Percentiles rank a stretch among this genome's conserved stretches.
These are phyloP conservation scores for Melieria crassipennis DNA, from an alignment of 2,888 invertebrate species.

Conservation along the genomic window DNA sequence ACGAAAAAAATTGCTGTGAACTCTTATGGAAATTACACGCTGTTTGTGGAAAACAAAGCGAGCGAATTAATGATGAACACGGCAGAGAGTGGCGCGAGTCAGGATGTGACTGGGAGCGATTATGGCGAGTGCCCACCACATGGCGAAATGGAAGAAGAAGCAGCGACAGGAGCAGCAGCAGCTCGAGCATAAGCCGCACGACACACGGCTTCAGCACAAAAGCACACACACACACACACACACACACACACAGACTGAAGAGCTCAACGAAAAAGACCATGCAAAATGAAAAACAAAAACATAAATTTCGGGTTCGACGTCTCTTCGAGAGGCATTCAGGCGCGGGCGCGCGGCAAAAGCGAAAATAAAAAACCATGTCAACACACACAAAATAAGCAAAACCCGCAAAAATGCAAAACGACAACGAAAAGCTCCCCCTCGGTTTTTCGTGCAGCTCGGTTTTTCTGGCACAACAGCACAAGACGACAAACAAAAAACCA, in stretches of 20 bases:
- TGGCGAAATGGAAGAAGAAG: conserved; percentile 18
- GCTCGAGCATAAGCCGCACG: conserved; percentile 30
- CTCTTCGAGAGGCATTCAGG: conserved; percentile 49
- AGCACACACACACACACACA: not conserved
- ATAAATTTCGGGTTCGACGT: conserved; percentile 54
- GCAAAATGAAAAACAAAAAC: conserved; percentile 35
- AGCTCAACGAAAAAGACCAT: conserved; percentile 16
- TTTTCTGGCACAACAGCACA: conserved; percentile 20
- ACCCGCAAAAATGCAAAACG: conserved; percentile 16
- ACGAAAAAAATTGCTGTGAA: conserved; percentile 38
- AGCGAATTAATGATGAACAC: conserved; percentile 27
- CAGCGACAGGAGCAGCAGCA: conserved; percentile 35
- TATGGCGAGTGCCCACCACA: not conserved
- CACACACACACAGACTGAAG: conserved; percentile 8
- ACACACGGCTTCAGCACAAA: conserved; percentile 17
- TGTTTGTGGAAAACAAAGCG: conserved; percentile 39
- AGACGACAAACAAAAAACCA: conserved; percentile 6
- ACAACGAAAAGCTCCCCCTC: conserved; percentile 25
- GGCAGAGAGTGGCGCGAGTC: not conserved
- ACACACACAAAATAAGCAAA: conserved; percentile 20
- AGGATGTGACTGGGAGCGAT: not conserved
- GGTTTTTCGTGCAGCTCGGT: conserved; percentile 16
- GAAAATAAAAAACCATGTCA: conserved; percentile 35
- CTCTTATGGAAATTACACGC: conserved; percentile 44
- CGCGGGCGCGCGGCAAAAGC: conserved; percentile 25